Percentiles rank a stretch among this genome's conserved stretches.
Conservation (phyloP, 2,113 vertebrate species). For the Penelope pileata region DNA sequence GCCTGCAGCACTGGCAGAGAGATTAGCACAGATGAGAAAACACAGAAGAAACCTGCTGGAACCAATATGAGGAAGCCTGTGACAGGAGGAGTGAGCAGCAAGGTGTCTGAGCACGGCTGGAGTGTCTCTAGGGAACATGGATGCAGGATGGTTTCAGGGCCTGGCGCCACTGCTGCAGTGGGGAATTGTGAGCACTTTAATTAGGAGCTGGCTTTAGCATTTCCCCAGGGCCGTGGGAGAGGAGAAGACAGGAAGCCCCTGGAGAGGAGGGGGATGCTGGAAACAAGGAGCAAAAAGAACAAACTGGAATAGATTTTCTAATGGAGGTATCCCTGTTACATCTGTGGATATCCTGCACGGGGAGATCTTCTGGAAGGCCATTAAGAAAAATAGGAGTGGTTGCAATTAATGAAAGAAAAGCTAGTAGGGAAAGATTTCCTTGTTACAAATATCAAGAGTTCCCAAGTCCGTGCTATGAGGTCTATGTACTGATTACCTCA, state of each 20-base stretch:
- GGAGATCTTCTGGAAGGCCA: neutral
- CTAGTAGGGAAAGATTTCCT: neutral
- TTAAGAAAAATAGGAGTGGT: neutral
- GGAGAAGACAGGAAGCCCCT: neutral
- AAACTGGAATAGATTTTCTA: neutral
- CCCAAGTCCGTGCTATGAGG: neutral
- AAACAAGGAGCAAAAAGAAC: neutral
- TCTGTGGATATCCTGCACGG: rapidly evolving
- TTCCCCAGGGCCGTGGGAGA: neutral
- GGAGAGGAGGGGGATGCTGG: neutral
- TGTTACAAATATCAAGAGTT: neutral
- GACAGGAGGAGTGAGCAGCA: neutral
- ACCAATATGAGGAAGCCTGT: neutral
- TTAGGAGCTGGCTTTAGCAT: constrained; percentile 54
- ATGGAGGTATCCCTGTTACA: neutral
- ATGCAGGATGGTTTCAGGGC: constrained; percentile 14
- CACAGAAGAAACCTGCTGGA: constrained; percentile 26
- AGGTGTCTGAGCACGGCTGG: neutral
- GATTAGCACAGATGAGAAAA: constrained; percentile 45
- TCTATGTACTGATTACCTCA: neutral
- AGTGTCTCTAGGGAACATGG: neutral
- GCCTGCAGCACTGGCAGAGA: neutral
- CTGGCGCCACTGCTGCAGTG: constrained; percentile 65
- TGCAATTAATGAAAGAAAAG: neutral
- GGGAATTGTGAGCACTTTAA: constrained; percentile 68